Percentiles rank a stretch among this genome's conserved stretches.
Conservation (phyloP, 1,140 invertebrate genomes). For the Vanessa atalanta region DNA sequence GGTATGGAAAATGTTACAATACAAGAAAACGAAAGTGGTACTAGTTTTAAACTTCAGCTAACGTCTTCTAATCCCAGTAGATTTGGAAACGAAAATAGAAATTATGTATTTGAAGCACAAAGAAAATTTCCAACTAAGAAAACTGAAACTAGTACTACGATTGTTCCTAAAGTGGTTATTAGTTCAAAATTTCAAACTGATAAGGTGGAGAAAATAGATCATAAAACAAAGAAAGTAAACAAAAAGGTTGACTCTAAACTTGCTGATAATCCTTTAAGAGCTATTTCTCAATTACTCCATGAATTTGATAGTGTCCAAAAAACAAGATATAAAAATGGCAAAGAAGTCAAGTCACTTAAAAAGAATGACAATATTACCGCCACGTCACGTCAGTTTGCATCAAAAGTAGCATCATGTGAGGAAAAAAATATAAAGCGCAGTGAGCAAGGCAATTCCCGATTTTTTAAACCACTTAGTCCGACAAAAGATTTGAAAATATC, state of each 20-base stretch:
- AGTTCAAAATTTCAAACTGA: slow-evolving; percentile 50
- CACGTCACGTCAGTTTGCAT: slow-evolving; percentile 40
- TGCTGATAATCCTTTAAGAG: slow-evolving; percentile 64
- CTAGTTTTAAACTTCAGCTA: slow-evolving; percentile 60
- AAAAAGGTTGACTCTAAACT: slow-evolving; percentile 42
- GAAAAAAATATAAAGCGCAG: neutral
- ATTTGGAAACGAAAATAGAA: slow-evolving; percentile 54
- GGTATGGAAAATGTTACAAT: slow-evolving; percentile 35
- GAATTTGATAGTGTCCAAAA: slow-evolving; percentile 68
- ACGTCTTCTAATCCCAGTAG: slow-evolving; percentile 56
- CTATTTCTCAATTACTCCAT: slow-evolving; percentile 68
- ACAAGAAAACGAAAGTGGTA: slow-evolving; percentile 59
- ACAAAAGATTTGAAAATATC: slow-evolving; percentile 27
- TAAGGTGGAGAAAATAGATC: slow-evolving; percentile 37
- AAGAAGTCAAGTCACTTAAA: slow-evolving; percentile 44
- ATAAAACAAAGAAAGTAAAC: slow-evolving; percentile 48
- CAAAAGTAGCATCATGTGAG: neutral
- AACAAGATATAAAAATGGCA: slow-evolving; percentile 44
- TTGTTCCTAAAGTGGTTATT: slow-evolving; percentile 62
- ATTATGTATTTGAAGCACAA: neutral
- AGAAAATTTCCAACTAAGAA: slow-evolving; percentile 1
- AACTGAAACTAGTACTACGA: slow-evolving; percentile 11
- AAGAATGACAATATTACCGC: slow-evolving; percentile 40
- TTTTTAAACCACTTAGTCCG: slow-evolving; percentile 17
- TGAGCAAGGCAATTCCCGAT: slow-evolving; percentile 1